phyloP scores from a whole-genome alignment of 2,888 invertebrate species.

The Cheilosia scutellata region DNA sequence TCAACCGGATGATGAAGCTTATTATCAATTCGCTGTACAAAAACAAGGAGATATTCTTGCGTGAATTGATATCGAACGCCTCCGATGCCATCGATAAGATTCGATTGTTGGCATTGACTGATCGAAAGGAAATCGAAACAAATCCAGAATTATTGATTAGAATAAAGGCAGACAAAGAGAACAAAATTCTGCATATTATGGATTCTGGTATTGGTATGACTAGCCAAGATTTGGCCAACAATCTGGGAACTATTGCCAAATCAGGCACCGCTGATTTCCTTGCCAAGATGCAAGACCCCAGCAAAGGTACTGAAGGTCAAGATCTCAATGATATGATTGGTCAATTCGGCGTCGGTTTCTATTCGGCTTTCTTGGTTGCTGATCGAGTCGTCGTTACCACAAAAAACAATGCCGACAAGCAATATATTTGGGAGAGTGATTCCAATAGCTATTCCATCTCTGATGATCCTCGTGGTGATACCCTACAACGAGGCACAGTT shows the following conservation, averaged over 20 bases:
- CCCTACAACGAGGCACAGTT: slow-evolving; percentile 95
- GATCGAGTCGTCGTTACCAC: slow-evolving; percentile 98
- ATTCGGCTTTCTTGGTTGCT: slow-evolving; percentile 98
- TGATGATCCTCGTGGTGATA: slow-evolving; percentile 97
- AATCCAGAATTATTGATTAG: slow-evolving; percentile 94
- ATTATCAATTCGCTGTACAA: slow-evolving; percentile 99
- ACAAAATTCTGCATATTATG: slow-evolving; percentile 95
- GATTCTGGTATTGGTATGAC: slow-evolving; percentile 99
- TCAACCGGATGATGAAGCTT: slow-evolving; percentile 99
- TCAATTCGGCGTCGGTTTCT: slow-evolving; percentile 99
- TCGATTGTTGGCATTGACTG: slow-evolving; percentile 95
- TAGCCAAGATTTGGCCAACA: slow-evolving; percentile 94
- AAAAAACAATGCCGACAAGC: slow-evolving; percentile 96
- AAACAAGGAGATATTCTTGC: slow-evolving; percentile 99
- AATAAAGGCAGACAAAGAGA: slow-evolving; percentile 97
- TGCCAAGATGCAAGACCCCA: slow-evolving; percentile 92
- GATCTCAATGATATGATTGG: slow-evolving; percentile 99
- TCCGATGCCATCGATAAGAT: slow-evolving; percentile 99
- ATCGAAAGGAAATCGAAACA: slow-evolving; percentile 90
- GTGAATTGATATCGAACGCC: slow-evolving; percentile 99
- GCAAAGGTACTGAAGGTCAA: slow-evolving; percentile 85
- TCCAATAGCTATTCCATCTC: slow-evolving; percentile 94
- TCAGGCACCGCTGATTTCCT: slow-evolving; percentile 98
- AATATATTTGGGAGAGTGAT: slow-evolving; percentile 99
- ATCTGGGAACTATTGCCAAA: slow-evolving; percentile 99